A percentile compares a stretch with the other conserved stretches of the same genome.
These are phyloP conservation scores for Zeus faber DNA, from an alignment of 2,113 vertebrate species.

Conservation along the genomic window DNA sequence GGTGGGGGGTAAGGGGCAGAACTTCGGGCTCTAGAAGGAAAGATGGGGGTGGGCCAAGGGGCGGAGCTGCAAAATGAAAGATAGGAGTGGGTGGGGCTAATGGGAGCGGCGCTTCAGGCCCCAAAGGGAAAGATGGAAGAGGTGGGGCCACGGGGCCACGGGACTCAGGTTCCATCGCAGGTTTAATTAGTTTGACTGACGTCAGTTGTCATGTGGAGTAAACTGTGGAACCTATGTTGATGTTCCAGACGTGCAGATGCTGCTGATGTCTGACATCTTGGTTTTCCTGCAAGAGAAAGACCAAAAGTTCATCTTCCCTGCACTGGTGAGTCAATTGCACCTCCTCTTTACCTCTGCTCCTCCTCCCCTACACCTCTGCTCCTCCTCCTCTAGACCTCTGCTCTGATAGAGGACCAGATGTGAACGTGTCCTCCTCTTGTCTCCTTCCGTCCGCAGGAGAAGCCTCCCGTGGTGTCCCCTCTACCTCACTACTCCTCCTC, in stretches of 20 bases:
- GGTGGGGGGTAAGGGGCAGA: too few species aligned
- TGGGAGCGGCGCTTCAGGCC: too few species aligned
- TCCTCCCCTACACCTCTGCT: not conserved
- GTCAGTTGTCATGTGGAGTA: too few species aligned
- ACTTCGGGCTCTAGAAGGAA: constrained; percentile 83
- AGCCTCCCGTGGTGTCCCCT: too few species aligned
- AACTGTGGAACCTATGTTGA: too few species aligned
- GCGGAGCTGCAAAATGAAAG: constrained; percentile 85
- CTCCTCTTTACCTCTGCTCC: not conserved
- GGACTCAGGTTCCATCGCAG: too few species aligned
- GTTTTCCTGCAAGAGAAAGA: constrained; percentile 96
- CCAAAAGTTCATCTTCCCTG: constrained; percentile 88
- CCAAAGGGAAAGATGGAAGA: too few species aligned
- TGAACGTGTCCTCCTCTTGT: not conserved
- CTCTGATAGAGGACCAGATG: too few species aligned
- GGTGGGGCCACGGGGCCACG: too few species aligned
- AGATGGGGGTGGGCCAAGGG: too few species aligned
- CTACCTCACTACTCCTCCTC: not conserved
- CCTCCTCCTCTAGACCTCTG: not conserved
- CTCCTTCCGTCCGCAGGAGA: too few species aligned
- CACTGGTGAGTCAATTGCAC: constrained; percentile 76
- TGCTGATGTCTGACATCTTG: constrained; percentile 91
- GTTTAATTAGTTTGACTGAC: too few species aligned
- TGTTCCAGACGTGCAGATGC: constrained; percentile 84
- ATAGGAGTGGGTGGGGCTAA: constrained; percentile 9